Base-by-base conservation (phyloP, 1,140 invertebrate species). In the Drosophila watanabei region DNA sequence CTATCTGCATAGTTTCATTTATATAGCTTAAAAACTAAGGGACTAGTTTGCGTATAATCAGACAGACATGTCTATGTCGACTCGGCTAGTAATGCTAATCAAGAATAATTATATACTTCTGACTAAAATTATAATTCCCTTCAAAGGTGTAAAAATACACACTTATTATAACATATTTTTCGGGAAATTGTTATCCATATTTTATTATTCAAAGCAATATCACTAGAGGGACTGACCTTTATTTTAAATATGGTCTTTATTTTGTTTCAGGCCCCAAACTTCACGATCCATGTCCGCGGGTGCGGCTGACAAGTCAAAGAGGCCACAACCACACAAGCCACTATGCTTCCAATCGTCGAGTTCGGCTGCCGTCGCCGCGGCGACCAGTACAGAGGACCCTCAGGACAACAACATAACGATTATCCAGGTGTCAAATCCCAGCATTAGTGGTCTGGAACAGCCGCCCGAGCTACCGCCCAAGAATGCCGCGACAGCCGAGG, bases 371-470 rank as follows among this genome's bases (percentile, higher is more conserved):
- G 33, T 39, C 3, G 35, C 45, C 6, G 32, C 57, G 33, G 18
- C 48, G 2, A 49, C 41, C 14, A 60, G 20, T 24, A 16, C 35
- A n/a, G 72, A 72, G 20, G 87, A 87, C 9, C 37, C 73, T 39
- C 72, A 92, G 35, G 85, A 91, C 39, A 93, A 91, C 39, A 93
- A 93, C 59, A 82, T 93, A 8, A 93, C 92, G 43, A 93, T 93
- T 32, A 93, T 93, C 58, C 91, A 93, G 75, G 92, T 93, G 20
- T 93, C 87, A 16, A 91, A 91, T 59, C 62, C 71, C 45, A 79
- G 41, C 32, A 75, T 61, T 24, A 91, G 70, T 57, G 59, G 45
- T n/a, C 66, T 68, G 48, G 46, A 59, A 35, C 72, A 68, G 39
- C 70, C 81, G 48, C 86, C 86, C 35, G 84, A 85, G 69, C 41